These are phyloP conservation scores for Apogon hyalosoma DNA, from an alignment of 2,797 vertebrate species.

Conservation along the genomic window DNA sequence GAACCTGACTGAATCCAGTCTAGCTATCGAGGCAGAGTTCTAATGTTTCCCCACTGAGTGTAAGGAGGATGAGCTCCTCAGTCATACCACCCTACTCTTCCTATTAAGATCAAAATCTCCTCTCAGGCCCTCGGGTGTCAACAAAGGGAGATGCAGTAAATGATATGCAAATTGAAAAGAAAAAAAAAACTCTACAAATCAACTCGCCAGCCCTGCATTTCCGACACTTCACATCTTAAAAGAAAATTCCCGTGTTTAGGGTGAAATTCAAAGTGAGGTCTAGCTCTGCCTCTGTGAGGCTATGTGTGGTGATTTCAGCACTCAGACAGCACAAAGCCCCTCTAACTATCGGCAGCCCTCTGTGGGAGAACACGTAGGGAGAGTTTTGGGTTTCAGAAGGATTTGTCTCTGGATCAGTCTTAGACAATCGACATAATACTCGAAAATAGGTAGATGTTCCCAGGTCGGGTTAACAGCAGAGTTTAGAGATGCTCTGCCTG, in stretches of 20 bases:
- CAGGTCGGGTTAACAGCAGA: constrained; percentile 48
- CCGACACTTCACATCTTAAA: constrained; percentile 80
- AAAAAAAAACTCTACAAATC: constrained; percentile 78
- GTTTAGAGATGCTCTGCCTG: constrained; percentile 25
- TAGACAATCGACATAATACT: constrained; percentile 62
- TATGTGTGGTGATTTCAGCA: constrained; percentile 68
- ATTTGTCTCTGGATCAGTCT: constrained; percentile 73
- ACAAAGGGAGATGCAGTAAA: constrained; percentile 88
- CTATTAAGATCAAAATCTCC: constrained; percentile 87
- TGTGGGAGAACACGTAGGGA: constrained; percentile 63
- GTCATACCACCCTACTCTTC: constrained; percentile 85
- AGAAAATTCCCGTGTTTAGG: constrained; percentile 78
- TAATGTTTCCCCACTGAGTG: constrained; percentile 79
- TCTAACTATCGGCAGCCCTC: constrained; percentile 66
- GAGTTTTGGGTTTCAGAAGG: constrained; percentile 63
- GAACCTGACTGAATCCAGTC: constrained; percentile 67
- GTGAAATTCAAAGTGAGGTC: constrained; percentile 79
- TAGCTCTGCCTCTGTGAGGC: constrained; percentile 64
- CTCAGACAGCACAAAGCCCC: constrained; percentile 77
- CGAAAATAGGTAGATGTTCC: constrained; percentile 60
- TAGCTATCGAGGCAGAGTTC: constrained; percentile 72
- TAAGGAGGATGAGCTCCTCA: constrained; percentile 81
- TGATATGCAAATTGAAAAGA: constrained; percentile 87
- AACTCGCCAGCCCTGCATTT: constrained; percentile 78
- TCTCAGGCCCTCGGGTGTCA: constrained; percentile 86